Evolutionary conservation across 2,888 invertebrate species (phyloP), one percentile per base, ranked within the genome.

Genomic region (Heliconius aoede): DNA sequence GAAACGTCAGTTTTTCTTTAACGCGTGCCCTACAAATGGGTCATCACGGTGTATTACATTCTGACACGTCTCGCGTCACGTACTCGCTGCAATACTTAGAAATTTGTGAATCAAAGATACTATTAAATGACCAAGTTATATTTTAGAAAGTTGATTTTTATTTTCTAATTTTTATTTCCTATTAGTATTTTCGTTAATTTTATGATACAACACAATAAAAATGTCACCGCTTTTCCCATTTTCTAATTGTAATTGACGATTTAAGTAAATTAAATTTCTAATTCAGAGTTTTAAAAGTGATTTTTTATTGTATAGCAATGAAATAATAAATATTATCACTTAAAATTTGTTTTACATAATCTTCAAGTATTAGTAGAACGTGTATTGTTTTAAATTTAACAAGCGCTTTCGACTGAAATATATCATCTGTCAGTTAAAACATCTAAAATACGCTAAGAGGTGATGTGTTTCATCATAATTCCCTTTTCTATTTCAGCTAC

Each of bases 401-500:
- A 58, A 71, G 72, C 74, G 67, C 61, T 74, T 46, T 74, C 74
- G 76, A 65, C 80, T 62, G 51, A 76, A 65, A 60, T 72, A 80
- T 80, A 76, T 60, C 65, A 73, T 78, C 81, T 73, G 75, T 73
- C 80, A 69, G 74, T 60, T 65, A 69, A 69, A 51, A 77, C 71
- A 58, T 71, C 36, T 81, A 79, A 79, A 80, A 76, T 74, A 72
- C 36, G 26, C 60, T 61, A 13, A 61, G 40, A 60, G 61, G 75
- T 67, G 74, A 72, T 76, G 77, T 74, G 78, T 78, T 81, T 81
- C 81, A 80, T 82, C 84, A 83, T 78, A 81, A 81, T 67, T 72
- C 60, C 72, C 65, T 72, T 67, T 76, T 72, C 68, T 90, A 90
- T 90, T 90, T 90, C 84, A 86, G 86, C 84, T 78, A 83, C 83